Percentiles rank a stretch among this genome's conserved stretches.
These are phyloP conservation scores for Idaea biselata DNA, from an alignment of 2,888 invertebrate genomes.

Conservation along the genomic window DNA sequence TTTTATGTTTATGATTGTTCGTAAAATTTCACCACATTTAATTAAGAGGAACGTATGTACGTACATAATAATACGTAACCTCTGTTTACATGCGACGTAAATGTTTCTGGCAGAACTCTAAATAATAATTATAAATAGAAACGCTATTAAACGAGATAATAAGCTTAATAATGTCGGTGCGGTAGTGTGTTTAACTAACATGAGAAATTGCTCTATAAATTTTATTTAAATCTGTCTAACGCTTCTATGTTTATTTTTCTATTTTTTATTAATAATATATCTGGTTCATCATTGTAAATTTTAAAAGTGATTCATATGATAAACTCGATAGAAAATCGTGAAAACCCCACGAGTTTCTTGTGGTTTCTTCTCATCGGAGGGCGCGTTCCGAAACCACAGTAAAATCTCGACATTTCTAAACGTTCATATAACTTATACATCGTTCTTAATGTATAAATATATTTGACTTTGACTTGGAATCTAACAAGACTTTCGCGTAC, in stretches of 20 bases:
- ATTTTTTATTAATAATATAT: not conserved
- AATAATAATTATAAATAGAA: not conserved
- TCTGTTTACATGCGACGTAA: not conserved
- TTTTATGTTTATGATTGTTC: conserved; percentile 1
- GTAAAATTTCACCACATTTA: conserved; percentile 1
- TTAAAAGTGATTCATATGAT: no score
- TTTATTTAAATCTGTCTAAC: not conserved
- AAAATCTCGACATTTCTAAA: no score
- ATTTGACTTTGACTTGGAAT: no score
- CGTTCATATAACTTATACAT: no score
- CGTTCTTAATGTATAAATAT: no score
- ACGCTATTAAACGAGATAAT: not conserved
- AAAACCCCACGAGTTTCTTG: no score
- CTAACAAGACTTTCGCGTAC: no score
- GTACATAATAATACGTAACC: not conserved
- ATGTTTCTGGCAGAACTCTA: not conserved
- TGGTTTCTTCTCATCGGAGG: no score
- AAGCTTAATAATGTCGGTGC: not conserved
- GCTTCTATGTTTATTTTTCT: not conserved
- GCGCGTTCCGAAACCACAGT: no score
- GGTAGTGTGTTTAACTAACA: not conserved
- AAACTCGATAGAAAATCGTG: no score
- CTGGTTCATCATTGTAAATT: not conserved
- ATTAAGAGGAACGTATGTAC: not conserved
- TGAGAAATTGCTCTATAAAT: not conserved